phyloP scores from a whole-genome alignment of 2,888 invertebrate species.

The Danaus chrysippus region DNA sequence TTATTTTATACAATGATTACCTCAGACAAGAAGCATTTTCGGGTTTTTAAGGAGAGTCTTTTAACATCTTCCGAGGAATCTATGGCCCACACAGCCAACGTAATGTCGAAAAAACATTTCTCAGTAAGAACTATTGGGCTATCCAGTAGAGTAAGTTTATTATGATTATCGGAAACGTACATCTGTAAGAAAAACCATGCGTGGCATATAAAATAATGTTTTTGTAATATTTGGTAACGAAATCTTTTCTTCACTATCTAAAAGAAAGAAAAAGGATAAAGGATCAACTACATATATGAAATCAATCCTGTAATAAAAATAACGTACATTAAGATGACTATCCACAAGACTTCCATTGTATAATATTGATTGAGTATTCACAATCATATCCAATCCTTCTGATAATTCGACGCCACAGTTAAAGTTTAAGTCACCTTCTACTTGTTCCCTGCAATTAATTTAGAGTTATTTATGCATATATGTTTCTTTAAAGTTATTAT shows the following conservation, averaged over 20 bases:
- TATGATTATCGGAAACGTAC: conserved; percentile 45
- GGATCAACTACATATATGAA: background rate
- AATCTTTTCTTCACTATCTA: background rate
- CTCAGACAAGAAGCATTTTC: conserved; percentile 52
- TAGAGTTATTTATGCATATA: background rate
- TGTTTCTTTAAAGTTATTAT: too few species aligned
- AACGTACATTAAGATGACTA: conserved; percentile 45
- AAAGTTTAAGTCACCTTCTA: conserved; percentile 41
- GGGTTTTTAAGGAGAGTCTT: conserved; percentile 40
- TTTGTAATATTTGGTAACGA: too few species aligned
- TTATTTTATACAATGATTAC: conserved; percentile 35
- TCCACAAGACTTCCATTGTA: conserved; percentile 35
- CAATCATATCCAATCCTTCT: conserved; percentile 49
- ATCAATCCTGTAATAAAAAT: background rate
- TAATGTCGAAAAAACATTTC: conserved; percentile 49
- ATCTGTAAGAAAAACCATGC: conserved; percentile 37
- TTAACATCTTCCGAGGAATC: conserved; percentile 58
- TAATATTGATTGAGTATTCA: conserved; percentile 38
- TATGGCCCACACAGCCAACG: conserved; percentile 54
- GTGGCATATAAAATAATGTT: too few species aligned
- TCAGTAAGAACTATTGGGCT: conserved; percentile 43
- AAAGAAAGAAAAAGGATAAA: background rate
- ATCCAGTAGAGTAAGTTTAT: conserved; percentile 45
- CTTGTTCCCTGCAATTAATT: conserved; percentile 42
- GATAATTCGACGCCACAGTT: conserved; percentile 45